phyloP scores from a whole-genome alignment of 2,888 invertebrate genomes.

The Coecobrya sp. region DNA sequence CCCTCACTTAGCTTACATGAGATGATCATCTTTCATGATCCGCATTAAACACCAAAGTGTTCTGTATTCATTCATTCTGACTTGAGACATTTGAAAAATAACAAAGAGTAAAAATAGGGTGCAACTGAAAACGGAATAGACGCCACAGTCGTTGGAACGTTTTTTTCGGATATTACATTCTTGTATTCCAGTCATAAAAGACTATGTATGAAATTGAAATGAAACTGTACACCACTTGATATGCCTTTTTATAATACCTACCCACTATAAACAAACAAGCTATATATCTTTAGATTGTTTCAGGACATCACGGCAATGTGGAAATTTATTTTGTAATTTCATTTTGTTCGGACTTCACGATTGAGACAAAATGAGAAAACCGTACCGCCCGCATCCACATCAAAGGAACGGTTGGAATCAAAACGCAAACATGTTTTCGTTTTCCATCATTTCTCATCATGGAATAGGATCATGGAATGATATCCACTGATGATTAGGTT shows the following conservation, averaged over 20 bases:
- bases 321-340: not conserved
- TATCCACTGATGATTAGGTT: no score
- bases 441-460: no score
- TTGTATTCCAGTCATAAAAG: not conserved
- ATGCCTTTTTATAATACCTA: not conserved
- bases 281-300: not conserved
- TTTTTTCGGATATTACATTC: not conserved
- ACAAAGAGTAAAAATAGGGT: not conserved
- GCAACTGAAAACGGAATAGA: not conserved
- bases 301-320: not conserved
- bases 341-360: not conserved
- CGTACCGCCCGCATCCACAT: no score
- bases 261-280: not conserved
- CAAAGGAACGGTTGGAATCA: no score
- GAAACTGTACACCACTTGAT: not conserved
- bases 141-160: not conserved
- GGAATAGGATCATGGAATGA: no score
- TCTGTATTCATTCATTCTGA: not conserved
- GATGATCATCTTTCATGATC: conserved; percentile 68
- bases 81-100: not conserved
- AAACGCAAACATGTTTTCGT: no score
- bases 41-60: conserved; percentile 51
- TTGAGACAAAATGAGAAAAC: not conserved
- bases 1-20: conserved; percentile 42
- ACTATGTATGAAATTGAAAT: not conserved